A percentile compares a stretch with the other conserved stretches of the same genome.
Conservation (phyloP, 2,888 invertebrate species). For the Orgyia antiqua region DNA sequence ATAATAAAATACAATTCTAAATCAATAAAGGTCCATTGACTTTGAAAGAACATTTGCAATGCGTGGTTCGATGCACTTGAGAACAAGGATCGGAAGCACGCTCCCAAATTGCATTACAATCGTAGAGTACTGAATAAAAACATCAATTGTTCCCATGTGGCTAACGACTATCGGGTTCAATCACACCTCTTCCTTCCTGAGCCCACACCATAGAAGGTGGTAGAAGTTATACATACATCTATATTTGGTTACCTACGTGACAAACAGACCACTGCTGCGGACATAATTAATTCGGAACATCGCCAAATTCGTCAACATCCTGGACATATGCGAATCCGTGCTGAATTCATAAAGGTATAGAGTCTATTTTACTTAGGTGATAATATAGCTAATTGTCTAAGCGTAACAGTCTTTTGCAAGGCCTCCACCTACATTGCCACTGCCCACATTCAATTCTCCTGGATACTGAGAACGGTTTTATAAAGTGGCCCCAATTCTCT, state of each 20-base stretch:
- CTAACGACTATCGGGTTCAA: conserved; percentile 46
- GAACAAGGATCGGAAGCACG: conserved; percentile 54
- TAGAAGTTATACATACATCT: conserved; percentile 46
- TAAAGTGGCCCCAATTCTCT: conserved; percentile 56
- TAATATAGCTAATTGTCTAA: conserved; percentile 43
- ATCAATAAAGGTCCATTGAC: conserved; percentile 12
- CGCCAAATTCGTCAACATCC: conserved; percentile 59
- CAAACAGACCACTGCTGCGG: conserved; percentile 49
- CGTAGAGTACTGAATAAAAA: conserved; percentile 35
- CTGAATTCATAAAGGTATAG: conserved; percentile 46
- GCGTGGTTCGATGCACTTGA: conserved; percentile 49
- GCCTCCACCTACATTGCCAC: conserved; percentile 69
- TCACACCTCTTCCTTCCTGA: conserved; percentile 69
- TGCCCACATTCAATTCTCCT: conserved; percentile 71
- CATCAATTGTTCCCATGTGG: conserved; percentile 36
- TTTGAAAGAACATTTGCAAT: conserved; percentile 14
- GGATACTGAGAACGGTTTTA: conserved; percentile 35
- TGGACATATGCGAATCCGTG: conserved; percentile 38
- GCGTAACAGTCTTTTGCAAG: conserved; percentile 61
- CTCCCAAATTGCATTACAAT: conserved; percentile 61
- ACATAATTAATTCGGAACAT: conserved; percentile 65
- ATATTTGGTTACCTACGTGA: conserved; percentile 72
- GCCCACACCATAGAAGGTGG: conserved; percentile 56
- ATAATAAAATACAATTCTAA: conserved; percentile 13
- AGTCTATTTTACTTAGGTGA: conserved; percentile 40